Evolutionary conservation across 1,140 invertebrate species (phyloP), one percentile per base, ranked within the genome.

Genomic region (Lucilia cuprina): DNA sequence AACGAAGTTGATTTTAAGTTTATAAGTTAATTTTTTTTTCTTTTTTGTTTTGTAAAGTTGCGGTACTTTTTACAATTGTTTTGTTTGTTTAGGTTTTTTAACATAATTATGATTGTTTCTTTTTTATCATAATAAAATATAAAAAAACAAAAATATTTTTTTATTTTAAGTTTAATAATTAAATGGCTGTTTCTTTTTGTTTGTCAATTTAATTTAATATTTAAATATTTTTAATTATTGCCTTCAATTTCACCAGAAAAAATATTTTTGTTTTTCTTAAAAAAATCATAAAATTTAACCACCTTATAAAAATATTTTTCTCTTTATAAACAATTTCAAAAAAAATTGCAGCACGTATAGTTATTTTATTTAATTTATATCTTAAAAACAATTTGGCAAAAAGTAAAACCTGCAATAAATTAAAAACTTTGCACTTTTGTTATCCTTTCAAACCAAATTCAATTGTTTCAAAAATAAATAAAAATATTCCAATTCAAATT

Each of bases 1-100:
- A 91, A 91, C 90, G 90, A 91, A 91, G 90, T 90, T 88, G 87
- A 30, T 89, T 84, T 84, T 85, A 47, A 17, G 34, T 80, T 83
- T 83, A 50, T 65, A 83, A 82, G 47, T 84, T 82, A 50, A 49
- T 83, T 35, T 83, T 83, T 55, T 65, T 83, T 84, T 74, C 19
- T 80, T 49, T 14, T 47, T 30, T 30, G 25, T 30, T 70, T 82
- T 82, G 70, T 84, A 74, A 21, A 84, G 75, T 83, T 84, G 41
- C 30, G 87, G 87, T 89, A 87, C 88, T 90, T 88, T 84, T 83
- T 83, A 82, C 82, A 82, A 86, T 86, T 87, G 86, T 34, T 34
- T 83, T 83, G 77, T 75, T 60, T 84, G 34, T 77, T 84, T 84
- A 65, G 47, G 50, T 70, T 60, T 84, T 30, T 84, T 65, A 49